Evolutionary conservation across 2,113 vertebrate species (phyloP), one percentile per base, ranked within the genome.

Genomic region (Nannobrachium achirus): DNA sequence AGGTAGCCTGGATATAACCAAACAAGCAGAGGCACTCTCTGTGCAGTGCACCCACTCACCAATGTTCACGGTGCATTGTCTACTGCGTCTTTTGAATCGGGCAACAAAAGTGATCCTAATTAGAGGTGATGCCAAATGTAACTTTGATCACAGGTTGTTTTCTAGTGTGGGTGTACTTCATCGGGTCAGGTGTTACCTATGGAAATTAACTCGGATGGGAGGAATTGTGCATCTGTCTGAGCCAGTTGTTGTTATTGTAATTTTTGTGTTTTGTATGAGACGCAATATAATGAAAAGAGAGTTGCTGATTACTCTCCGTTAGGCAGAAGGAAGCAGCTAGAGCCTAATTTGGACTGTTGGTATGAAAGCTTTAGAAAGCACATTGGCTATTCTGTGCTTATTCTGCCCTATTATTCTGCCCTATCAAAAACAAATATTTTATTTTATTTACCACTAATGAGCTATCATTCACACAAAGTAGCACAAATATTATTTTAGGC

Each of bases 131-230:
- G 75, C 71, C 76, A 72, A 72, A 75, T 77, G 76, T 75, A 65
- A 71, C 75, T 79, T 83, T 84, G 83, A 81, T 87, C 84, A 81
- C n/a, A 49, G 72, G 76, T 83, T 80, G 75, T 73, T 86, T 78
- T 67, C 70, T 80, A 70, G 73, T 70, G 76, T 66, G 78, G 85
- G 78, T 82, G 67, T 39, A 20, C 75, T 79, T 78, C 57, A 55
- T 50, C 50, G 79, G 88, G 85, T 89, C 82, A 81, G 69, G 76
- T 82, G 79, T 78, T 76, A 72, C 63, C 73, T 19, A 19, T 66
- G 74, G 86, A 80, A 77, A 83, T 70, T 38, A 84, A 74, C 75
- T 80, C 20, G 0, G 72, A 82, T 45, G 25, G 61, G 16, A 69
- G 72, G 44, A 66, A 57, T 61, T 71, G 63, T 76, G 75, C 53